Base-by-base conservation (phyloP, 2,888 invertebrate genomes). In the Agrypnus murinus region DNA sequence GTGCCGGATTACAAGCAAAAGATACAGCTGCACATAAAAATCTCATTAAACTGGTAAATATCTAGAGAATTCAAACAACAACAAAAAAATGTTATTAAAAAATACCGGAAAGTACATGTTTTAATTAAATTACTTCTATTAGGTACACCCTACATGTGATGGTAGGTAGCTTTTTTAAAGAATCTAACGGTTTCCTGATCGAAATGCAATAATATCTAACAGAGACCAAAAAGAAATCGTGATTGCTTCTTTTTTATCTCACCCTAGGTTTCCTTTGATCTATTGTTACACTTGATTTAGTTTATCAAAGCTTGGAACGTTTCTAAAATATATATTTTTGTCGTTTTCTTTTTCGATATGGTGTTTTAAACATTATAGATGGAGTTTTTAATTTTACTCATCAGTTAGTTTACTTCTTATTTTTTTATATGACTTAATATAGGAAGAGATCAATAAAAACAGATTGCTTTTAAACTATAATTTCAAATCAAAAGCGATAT, bases 11-110 rank as follows among this genome's bases (percentile, higher is more conserved):
- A 55, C 36, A 32, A 4, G 55, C 8, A 36, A n/a, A n/a, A 34
- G 55, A 15, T 55, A 36, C 55, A 55, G 55, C 55, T 36, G 55
- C 55, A 55, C 55, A 55, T 36, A 55, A 58, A 58, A 43, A 40
- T 58, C 43, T 43, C 43, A 43, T 19, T 58, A 25, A 40, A 25
- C 25, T 25, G 5, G 25, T 25, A 25, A 25, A 10, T 8, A 12
- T 38, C 38, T 10, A 2, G 7, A 38, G 7, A 38, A 38, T 38
- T n/a, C 12, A 12, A 12, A n/a, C n/a, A 38, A 38, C n/a, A 38
- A 38, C 38, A 38, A 38, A 38, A 7, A 34, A 38, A 38, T n/a
- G n/a, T 10, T n/a, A 8, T 10, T n/a, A 38, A 7, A 38, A 8
- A 10, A n/a, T 25, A 25, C 3, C 5, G 25, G 25, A 25, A 25